Evolutionary conservation across 2,113 vertebrate genomes (phyloP), one percentile per base, ranked within the genome.

Genomic region (Cynocephalus volans): DNA sequence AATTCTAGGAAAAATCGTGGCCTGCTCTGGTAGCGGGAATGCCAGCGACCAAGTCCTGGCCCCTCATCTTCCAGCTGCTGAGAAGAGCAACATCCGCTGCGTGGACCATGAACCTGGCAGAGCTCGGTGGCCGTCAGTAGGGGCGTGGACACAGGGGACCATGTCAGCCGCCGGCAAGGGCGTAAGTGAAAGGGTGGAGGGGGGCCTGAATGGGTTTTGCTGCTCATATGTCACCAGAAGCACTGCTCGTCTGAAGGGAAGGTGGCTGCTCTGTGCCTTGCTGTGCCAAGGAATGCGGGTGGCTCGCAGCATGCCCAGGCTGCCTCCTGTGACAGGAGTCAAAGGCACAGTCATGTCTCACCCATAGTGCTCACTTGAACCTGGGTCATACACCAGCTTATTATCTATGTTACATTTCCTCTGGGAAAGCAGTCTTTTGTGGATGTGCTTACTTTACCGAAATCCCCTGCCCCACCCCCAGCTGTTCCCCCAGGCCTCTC

Each of bases 41-140:
- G 1, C 45, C 36, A 19, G 26, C 50, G 21, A 62, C 24, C 1
- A 28, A 3, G 17, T 19, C 75, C 48, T 45, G 1, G 13, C 15
- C 50, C 6, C 28, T 18, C 19, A 0, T 86, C 45, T 8, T 6
- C 36, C 1, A 0, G 56, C 50, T 0, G 0, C 17, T 9, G 14
- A 1, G 6, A 14, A 21, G 8, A 33, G 50, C 14, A 0, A 2
- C 13, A 48, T 62, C 62, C 36, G 31, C 21, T 33, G 31, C 2
- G 15, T 7, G 33, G 45, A 64, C 5, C 6, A 5, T 0, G 26
- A 9, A 1, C 14, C 73, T 0, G 0, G 3, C 33, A 41, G 73
- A 64, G 31, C 54, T 2, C 3, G 0, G 1, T 9, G 24, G 62
- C 7, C 4, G 28, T 80, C 65, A 62, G 48, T 21, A 58, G 90